These are phyloP conservation scores for Tursiops truncatus DNA, from an alignment of 2,113 vertebrate species.

Conservation along the genomic window DNA sequence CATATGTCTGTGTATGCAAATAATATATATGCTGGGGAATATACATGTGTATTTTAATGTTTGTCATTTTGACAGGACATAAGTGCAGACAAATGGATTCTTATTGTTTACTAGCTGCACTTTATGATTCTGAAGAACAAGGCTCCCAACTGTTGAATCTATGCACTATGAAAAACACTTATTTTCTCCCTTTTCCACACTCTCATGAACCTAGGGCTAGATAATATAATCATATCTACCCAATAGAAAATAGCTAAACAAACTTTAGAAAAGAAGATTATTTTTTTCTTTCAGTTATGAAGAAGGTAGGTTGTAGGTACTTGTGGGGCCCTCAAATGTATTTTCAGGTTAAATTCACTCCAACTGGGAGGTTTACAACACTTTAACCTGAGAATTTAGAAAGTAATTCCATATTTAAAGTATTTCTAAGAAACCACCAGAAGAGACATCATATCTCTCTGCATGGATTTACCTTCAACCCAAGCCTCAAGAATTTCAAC, in stretches of 20 bases:
- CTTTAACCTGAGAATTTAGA: background rate
- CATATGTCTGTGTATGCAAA: background rate
- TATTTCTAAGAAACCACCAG: background rate
- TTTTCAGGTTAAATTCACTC: background rate
- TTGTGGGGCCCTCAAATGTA: background rate
- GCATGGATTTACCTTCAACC: background rate
- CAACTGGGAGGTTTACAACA: background rate
- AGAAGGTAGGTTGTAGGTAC: background rate
- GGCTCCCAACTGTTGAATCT: background rate
- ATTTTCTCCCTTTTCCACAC: background rate
- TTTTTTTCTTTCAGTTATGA: background rate
- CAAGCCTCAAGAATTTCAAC: background rate
- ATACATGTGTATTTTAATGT: background rate
- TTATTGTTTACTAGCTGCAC: background rate
- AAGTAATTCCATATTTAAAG: background rate
- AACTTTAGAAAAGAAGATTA: background rate
- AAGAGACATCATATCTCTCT: background rate
- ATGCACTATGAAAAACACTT: background rate
- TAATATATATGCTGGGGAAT: background rate
- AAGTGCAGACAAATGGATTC: background rate
- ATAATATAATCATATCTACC: background rate
- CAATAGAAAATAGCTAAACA: background rate
- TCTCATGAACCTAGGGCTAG: background rate
- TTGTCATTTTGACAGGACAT: background rate
- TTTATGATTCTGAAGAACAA: background rate